Evolutionary conservation across 1,140 invertebrate species (phyloP).

Genomic region (Megalonaias nervosa): DNA sequence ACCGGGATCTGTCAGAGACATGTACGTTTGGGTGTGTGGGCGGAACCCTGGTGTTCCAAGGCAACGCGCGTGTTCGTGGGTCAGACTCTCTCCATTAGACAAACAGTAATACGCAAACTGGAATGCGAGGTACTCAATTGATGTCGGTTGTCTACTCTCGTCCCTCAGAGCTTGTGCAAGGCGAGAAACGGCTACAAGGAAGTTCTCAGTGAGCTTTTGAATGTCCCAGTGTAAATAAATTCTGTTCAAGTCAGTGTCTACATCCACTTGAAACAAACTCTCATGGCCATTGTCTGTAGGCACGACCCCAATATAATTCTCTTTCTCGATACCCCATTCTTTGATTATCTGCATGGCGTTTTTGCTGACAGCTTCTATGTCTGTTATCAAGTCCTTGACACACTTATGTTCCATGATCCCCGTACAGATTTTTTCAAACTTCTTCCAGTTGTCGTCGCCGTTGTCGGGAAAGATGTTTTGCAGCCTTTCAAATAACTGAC

Average conservation of each 20-base stretch:
- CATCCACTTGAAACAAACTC: conserved; percentile 19
- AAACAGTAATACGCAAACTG: conserved; percentile 49
- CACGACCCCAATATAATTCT: conserved; percentile 40
- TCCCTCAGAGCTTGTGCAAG: conserved; percentile 39
- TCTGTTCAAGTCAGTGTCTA: conserved; percentile 30
- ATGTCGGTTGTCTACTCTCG: conserved; percentile 43
- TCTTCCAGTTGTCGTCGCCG: conserved; percentile 14
- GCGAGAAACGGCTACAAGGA: conserved; percentile 29
- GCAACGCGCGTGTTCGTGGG: conserved; percentile 14
- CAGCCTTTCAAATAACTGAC: conserved; percentile 1
- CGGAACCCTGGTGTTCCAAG: conserved; percentile 44
- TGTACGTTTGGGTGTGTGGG: conserved; percentile 29
- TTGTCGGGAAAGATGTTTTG: conserved; percentile 8
- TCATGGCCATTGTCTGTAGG: conserved; percentile 19
- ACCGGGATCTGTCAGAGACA: too few species aligned
- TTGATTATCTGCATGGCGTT: conserved; percentile 26
- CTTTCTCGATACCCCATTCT: conserved; percentile 38
- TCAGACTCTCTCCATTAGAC: conserved; percentile 30
- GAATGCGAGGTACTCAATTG: conserved; percentile 44
- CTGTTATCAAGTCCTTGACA: conserved; percentile 24
- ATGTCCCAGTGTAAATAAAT: conserved; percentile 43
- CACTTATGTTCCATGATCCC: conserved; percentile 25
- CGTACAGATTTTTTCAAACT: conserved; percentile 19
- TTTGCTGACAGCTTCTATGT: conserved; percentile 26
- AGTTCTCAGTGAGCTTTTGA: conserved; percentile 27